Evolutionary conservation across 1,140 invertebrate species (phyloP).

Genomic region (Pachyrhynchus sulphureomaculatus): DNA sequence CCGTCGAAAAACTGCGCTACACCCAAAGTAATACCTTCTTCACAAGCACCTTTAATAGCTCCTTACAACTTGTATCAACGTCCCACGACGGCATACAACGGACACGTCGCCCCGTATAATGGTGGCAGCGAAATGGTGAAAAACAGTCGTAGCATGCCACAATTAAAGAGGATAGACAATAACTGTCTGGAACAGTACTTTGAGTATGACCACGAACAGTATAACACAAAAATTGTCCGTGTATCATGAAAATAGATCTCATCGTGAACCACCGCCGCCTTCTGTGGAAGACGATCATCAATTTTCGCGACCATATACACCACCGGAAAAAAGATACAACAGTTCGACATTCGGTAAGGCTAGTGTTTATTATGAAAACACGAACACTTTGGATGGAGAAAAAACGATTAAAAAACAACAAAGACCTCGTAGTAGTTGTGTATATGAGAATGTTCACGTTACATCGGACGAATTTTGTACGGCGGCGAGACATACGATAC

Average conservation of each 20-base stretch:
- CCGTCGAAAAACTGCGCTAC: constrained; percentile 46
- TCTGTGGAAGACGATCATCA: neutral
- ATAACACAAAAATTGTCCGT: constrained; percentile 8
- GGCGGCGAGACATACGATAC: constrained; percentile 26
- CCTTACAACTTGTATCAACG: constrained; percentile 31
- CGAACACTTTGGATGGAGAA: neutral
- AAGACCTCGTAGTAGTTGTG: constrained; percentile 41
- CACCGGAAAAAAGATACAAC: constrained; percentile 48
- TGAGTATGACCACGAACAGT: constrained; percentile 17
- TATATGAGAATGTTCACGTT: constrained; percentile 47
- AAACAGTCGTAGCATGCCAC: constrained; percentile 44
- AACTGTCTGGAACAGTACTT: constrained; percentile 2
- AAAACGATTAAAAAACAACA: constrained; percentile 19
- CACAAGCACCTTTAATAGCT: constrained; percentile 32
- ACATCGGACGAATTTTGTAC: constrained; percentile 39
- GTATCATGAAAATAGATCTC: constrained; percentile 1
- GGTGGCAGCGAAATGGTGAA: constrained; percentile 30
- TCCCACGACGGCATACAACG: neutral
- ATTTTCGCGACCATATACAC: constrained; percentile 42
- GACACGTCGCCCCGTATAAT: neutral
- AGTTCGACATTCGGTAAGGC: constrained; percentile 39
- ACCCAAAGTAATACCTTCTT: constrained; percentile 43
- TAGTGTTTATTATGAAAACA: neutral
- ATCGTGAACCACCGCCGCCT: constrained; percentile 1
- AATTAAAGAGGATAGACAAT: constrained; percentile 34